Base-by-base conservation (phyloP, 2,888 invertebrate species). In the Agrochola litura region DNA sequence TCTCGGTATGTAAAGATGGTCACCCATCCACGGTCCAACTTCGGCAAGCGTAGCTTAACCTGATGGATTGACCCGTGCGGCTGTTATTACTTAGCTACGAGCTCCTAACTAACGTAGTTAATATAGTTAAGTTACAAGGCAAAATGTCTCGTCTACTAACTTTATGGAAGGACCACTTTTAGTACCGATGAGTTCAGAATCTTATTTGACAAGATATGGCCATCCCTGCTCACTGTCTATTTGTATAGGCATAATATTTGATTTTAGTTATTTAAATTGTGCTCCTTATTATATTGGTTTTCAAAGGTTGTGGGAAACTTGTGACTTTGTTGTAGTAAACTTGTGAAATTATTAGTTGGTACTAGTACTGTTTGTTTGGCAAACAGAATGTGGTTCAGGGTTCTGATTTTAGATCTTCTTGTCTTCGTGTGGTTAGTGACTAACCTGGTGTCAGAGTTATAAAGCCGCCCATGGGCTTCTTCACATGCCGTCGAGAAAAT, bases 141-240 rank as follows among this genome's bases (percentile, higher is more conserved):
- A 46, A 65, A 80, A 60, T 75, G 68, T 76, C 71, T 54, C 2
- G 22, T 75, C 49, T 77, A 10, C 54, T 22, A 52, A 86, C 37
- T 84, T 78, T 76, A 82, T 61, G 68, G 54, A 30, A 56, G 72
- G 79, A 54, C 37, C 63, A 43, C 12, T 16, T 10, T 46, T 72
- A 77, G 61, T 68, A 49, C 60, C 82, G 10, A 88, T 87, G 71
- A 79, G 0, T 87, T 86, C 16, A 10, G 25, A 30, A 86, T n/a
- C n/a, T 84, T 87, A 87, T 84, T 79, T 61, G 86, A 88, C 84
- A 88, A 52, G 71, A 25, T 61, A 76, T 43, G 60, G 56, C 58
- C 41, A 68, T 52, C 77, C 49, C 68, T 73, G 72, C 25, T 63
- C 67, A 19, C 41, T 70, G 8, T 65, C 30, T 74, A 41, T 74